These are phyloP conservation scores for Drosophila hydei DNA, from an alignment of 1,140 invertebrate species.

Conservation along the genomic window DNA sequence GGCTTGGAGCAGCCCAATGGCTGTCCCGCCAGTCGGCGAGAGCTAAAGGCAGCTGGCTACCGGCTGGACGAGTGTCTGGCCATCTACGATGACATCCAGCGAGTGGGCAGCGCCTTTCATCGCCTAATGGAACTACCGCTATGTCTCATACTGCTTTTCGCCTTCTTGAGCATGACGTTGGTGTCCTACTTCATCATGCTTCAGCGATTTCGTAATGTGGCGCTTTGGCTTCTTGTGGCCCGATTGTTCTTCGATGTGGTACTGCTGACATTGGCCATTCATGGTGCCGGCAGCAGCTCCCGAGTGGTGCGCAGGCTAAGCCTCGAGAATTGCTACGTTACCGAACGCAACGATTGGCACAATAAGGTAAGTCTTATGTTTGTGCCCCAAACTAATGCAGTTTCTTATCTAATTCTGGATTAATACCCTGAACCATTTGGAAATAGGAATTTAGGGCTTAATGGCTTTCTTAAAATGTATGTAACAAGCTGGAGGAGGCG, in stretches of 20 bases:
- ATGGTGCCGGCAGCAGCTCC: conserved; percentile 60
- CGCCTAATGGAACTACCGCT: conserved; percentile 55
- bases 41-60: conserved; percentile 32
- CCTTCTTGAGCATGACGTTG: conserved; percentile 47
- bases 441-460: too few relatives aligned
- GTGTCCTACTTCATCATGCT: conserved; percentile 54
- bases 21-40: conserved; percentile 17
- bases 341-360: conserved; percentile 55
- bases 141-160: conserved; percentile 26
- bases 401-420: too few relatives aligned
- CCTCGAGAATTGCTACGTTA: conserved; percentile 57
- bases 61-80: conserved; percentile 61
- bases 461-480: too few relatives aligned
- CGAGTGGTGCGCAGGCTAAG: conserved; percentile 38
- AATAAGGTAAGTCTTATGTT: conserved; percentile 33
- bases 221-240: conserved; percentile 49
- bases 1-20: conserved; percentile 41
- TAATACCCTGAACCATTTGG: too few relatives aligned
- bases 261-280: conserved; percentile 57
- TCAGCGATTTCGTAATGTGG: not conserved
- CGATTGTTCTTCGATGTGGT: conserved; percentile 61
- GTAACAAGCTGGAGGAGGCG: too few relatives aligned
- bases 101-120: conserved; percentile 47
- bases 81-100: conserved; percentile 62
- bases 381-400: too few relatives aligned